phyloP scores from a whole-genome alignment of 2,888 invertebrate species.

The Catocala fraxini region DNA sequence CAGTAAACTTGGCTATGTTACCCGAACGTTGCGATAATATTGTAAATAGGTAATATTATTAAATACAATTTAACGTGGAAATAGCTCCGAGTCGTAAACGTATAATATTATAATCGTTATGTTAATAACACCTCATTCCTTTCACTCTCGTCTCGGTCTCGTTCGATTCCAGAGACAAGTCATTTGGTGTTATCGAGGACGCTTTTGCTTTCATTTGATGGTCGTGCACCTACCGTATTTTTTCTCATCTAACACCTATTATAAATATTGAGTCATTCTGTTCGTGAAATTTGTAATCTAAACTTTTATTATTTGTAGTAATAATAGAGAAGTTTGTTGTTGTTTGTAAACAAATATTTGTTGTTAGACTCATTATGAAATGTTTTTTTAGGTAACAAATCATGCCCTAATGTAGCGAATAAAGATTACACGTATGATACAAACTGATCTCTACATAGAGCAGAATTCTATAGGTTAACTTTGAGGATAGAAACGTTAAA shows the following conservation, averaged over 20 bases:
- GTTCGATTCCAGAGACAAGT: constrained; percentile 75
- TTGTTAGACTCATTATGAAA: not conserved
- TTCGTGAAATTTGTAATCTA: constrained; percentile 5
- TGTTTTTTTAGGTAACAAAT: too few relatives aligned
- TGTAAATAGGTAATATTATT: not conserved
- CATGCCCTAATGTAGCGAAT: too few relatives aligned
- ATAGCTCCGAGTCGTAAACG: constrained; percentile 33
- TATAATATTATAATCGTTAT: constrained; percentile 50
- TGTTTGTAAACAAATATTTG: constrained; percentile 6
- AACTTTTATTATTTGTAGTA: constrained; percentile 9
- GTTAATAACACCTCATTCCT: constrained; percentile 64
- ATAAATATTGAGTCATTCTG: constrained; percentile 32
- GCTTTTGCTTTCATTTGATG: constrained; percentile 77
- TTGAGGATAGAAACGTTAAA: too few relatives aligned
- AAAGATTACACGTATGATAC: too few relatives aligned
- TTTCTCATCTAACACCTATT: constrained; percentile 32
- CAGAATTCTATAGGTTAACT: too few relatives aligned
- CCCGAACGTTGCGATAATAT: too few relatives aligned
- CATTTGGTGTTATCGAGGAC: constrained; percentile 75
- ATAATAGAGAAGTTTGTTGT: not conserved
- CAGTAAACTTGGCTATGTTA: too few relatives aligned
- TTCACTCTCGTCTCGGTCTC: constrained; percentile 78
- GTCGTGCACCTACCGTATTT: constrained; percentile 53
- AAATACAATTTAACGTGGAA: constrained; percentile 23
- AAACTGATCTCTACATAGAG: too few relatives aligned